phyloP scores from a whole-genome alignment of 1,140 invertebrate species.

The Drosophila aff. region DNA sequence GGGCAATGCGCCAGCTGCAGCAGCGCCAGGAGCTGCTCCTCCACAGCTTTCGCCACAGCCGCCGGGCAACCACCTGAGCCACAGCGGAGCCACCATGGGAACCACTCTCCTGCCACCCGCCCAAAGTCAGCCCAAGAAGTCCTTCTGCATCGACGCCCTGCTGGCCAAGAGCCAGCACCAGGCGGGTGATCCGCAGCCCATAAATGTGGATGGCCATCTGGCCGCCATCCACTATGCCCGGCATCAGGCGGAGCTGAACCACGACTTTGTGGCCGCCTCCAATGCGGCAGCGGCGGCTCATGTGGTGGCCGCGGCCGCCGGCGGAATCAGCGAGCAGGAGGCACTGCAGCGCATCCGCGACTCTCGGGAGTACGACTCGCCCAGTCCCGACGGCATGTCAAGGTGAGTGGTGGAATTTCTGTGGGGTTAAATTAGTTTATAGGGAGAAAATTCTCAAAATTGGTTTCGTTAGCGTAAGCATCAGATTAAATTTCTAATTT shows the following conservation, averaged over 20 bases:
- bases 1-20: slow-evolving; percentile 33
- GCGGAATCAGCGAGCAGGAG: slow-evolving; percentile 77
- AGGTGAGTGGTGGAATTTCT: slow-evolving; percentile 56
- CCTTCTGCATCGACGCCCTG: slow-evolving; percentile 90
- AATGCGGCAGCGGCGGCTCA: slow-evolving; percentile 68
- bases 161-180: slow-evolving; percentile 85
- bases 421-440: no score
- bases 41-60: slow-evolving; percentile 25
- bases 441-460: background rate
- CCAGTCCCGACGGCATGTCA: slow-evolving; percentile 85
- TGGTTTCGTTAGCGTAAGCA: fast-evolving
- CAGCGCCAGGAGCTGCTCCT: slow-evolving; percentile 17
- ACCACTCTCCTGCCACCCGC: slow-evolving; percentile 50
- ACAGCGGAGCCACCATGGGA: slow-evolving; percentile 38
- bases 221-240: slow-evolving; percentile 75
- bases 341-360: slow-evolving; percentile 80
- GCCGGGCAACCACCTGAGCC: slow-evolving; percentile 27
- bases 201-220: slow-evolving; percentile 69
- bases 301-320: slow-evolving; percentile 63
- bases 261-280: slow-evolving; percentile 72
- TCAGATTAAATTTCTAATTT: background rate
- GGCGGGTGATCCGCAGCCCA: slow-evolving; percentile 30
- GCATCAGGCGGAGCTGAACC: slow-evolving; percentile 71
- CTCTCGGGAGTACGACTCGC: slow-evolving; percentile 79
- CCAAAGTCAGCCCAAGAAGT: slow-evolving; percentile 86